Base-by-base conservation (phyloP, 2,888 invertebrate species). In the Acleris sparsana region DNA sequence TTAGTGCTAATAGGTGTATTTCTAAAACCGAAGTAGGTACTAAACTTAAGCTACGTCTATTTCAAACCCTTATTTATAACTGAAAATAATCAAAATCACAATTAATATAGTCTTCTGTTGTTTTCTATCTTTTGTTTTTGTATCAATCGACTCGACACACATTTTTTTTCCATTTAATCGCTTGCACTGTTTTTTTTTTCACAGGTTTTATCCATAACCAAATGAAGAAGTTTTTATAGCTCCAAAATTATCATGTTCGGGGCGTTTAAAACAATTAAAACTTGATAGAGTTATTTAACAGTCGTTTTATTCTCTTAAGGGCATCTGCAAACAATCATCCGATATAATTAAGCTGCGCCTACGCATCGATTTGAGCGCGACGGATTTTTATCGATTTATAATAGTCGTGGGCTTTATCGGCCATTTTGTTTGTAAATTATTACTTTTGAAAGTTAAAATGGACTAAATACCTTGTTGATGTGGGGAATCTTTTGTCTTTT, bases 321-420 rank as follows among this genome's bases (percentile, higher is more conserved):
- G 58, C 59, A 55, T 43, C 62, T 55, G 22, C 59, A 60, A 57
- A 57, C 57, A 46, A 57, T 17, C 48, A 62, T 63, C 56, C 44
- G 57, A 57, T 60, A 53, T 53, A 58, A 58, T 63, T 48, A 48
- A 60, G 48, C 39, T 6, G 29, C 59, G 64, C 60, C 13, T 53
- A 59, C 60, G 64, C 56, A 57, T 20, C 58, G 48, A 62, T 51
- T n/a, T 33, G 13, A 57, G 58, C 43, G 49, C 52, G 63, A 66
- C 66, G 53, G 63, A 49, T 60, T 69, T 69, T 69, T 69, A 69
- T 67, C 61, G 62, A 67, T 59, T 51, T 67, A 62, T 69, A 69
- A 70, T 67, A 39, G 52, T 60, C 53, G 71, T 70, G 69, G 72
- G 73, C 60, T 67, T 62, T 56, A 69, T 68, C 56, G 69, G 33